Conservation (phyloP, 2,888 invertebrate genomes). For the Apomyelois bistriatella region DNA sequence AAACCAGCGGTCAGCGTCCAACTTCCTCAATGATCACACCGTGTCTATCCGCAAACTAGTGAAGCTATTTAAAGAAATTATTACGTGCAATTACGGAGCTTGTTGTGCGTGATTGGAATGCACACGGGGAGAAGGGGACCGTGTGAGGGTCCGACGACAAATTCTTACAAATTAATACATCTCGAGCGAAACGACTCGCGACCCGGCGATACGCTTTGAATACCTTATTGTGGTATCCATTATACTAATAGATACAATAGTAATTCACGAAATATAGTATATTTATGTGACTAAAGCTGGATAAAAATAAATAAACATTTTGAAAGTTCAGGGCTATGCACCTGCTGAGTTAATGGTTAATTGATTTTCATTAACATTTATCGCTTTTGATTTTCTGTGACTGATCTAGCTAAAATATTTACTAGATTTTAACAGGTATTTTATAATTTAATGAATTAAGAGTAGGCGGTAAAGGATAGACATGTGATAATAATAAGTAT, state of each 20-base stretch:
- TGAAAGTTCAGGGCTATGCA: too few relatives aligned
- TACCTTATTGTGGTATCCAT: constrained; percentile 62
- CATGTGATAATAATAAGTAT: too few relatives aligned
- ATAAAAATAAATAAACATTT: too few relatives aligned
- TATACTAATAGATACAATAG: constrained; percentile 34
- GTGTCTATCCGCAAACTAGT: constrained; percentile 27
- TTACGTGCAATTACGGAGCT: constrained; percentile 77
- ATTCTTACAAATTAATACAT: constrained; percentile 80
- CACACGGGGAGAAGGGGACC: constrained; percentile 33
- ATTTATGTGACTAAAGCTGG: too few relatives aligned
- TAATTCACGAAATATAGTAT: background rate
- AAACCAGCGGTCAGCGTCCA: background rate
- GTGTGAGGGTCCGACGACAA: constrained; percentile 73
- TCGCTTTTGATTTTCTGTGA: too few relatives aligned
- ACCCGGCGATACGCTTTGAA: constrained; percentile 69
- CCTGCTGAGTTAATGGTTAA: too few relatives aligned
- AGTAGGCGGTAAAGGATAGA: too few relatives aligned
- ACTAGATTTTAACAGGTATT: too few relatives aligned
- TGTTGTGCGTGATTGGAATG: constrained; percentile 79
- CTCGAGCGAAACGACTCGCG: constrained; percentile 51
- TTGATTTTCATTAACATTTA: too few relatives aligned
- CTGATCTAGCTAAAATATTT: too few relatives aligned
- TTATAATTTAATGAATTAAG: too few relatives aligned
- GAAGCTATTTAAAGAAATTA: constrained; percentile 75
- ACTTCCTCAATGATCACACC: constrained; percentile 7